These are phyloP conservation scores for Cotesia vestalis DNA, from an alignment of 1,140 invertebrate genomes.

Conservation along the genomic window DNA sequence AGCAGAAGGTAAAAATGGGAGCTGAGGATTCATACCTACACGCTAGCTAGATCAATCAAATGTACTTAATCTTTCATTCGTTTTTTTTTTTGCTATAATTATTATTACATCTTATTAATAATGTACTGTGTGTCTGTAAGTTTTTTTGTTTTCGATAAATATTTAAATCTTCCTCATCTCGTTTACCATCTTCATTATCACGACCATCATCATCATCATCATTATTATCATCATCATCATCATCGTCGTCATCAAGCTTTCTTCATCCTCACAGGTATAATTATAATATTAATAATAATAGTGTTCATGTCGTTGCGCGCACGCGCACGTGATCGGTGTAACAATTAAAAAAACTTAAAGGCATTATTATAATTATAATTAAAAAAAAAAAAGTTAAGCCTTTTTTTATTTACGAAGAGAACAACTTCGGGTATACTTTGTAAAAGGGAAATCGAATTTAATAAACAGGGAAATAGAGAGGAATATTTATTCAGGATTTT, in stretches of 20 bases:
- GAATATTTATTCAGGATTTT: slow-evolving; percentile 10
- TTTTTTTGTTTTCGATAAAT: slow-evolving; percentile 14
- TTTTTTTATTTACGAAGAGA: slow-evolving; percentile 52
- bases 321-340: slow-evolving; percentile 50
- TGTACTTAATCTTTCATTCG: slow-evolving; percentile 50
- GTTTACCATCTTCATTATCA: background rate
- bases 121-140: slow-evolving; percentile 43
- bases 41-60: slow-evolving; percentile 52
- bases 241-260: slow-evolving; percentile 11
- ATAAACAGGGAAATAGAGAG: slow-evolving; percentile 2
- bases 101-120: slow-evolving; percentile 38
- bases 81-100: slow-evolving; percentile 20
- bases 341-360: slow-evolving; percentile 56
- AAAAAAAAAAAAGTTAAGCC: slow-evolving; percentile 48
- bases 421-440: slow-evolving; percentile 53
- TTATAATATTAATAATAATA: slow-evolving; percentile 22
- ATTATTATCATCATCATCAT: slow-evolving; percentile 10
- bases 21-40: slow-evolving; percentile 53
- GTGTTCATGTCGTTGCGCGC: slow-evolving; percentile 45
- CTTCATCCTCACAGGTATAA: slow-evolving; percentile 31
- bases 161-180: background rate
- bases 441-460: no score
- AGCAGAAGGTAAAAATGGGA: slow-evolving; percentile 44
- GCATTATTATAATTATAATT: slow-evolving; percentile 41
- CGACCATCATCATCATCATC: background rate